phyloP scores from a whole-genome alignment of 2,797 vertebrate species.

The Artibeus lituratus region DNA sequence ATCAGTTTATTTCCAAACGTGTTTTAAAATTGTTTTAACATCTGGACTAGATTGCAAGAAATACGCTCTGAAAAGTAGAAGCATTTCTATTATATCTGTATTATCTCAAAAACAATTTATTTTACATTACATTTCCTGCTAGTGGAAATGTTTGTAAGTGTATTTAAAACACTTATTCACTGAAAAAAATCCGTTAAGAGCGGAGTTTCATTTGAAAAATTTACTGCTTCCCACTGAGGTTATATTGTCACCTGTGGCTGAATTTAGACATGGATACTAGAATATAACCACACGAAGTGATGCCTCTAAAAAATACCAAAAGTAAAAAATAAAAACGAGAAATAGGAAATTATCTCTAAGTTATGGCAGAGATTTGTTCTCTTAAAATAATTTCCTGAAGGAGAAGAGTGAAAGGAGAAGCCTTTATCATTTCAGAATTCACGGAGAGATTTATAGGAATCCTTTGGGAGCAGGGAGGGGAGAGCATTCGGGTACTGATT shows the following conservation, averaged over 20 bases:
- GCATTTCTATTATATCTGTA: background rate
- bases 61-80: background rate
- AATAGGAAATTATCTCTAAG: background rate
- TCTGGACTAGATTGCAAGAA: background rate
- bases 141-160: background rate
- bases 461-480: background rate
- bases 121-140: background rate
- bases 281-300: background rate
- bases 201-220: background rate
- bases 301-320: background rate
- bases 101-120: background rate
- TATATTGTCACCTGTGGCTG: background rate
- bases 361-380: background rate
- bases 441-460: background rate
- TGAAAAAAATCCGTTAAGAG: background rate
- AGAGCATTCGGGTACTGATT: background rate
- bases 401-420: background rate
- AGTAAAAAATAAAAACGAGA: background rate
- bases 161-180: background rate
- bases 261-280: background rate
- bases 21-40: background rate
- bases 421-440: conserved; percentile 5
- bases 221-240: background rate
- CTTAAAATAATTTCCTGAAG: background rate
- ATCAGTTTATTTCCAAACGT: background rate